phyloP scores from a whole-genome alignment of 2,888 invertebrate species.

The Cephus nigrinus region DNA sequence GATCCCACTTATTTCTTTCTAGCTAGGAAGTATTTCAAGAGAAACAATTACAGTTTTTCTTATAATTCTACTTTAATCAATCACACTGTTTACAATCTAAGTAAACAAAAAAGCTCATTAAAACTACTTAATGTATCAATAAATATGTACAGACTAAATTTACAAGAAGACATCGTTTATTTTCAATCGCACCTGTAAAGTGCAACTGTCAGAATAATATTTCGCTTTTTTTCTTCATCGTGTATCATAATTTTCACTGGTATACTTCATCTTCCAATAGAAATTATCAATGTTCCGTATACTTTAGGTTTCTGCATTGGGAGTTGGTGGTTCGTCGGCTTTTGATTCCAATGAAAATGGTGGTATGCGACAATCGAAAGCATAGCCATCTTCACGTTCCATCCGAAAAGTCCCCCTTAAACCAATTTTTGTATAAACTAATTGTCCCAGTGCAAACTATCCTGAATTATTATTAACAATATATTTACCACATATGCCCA shows the following conservation, averaged over 20 bases:
- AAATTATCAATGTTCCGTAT: not conserved
- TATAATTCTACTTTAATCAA: not conserved
- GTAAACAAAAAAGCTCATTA: not conserved
- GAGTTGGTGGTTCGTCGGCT: slow-evolving; percentile 73
- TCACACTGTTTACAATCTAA: not conserved
- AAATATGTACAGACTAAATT: not conserved
- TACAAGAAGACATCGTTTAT: not conserved
- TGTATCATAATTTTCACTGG: not conserved
- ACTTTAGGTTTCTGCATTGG: slow-evolving; percentile 47
- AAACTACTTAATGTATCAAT: not conserved
- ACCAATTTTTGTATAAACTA: not conserved
- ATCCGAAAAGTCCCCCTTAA: slow-evolving; percentile 94
- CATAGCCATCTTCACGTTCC: slow-evolving; percentile 96
- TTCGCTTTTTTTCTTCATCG: not conserved
- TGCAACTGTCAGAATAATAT: not conserved
- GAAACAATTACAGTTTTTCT: not conserved
- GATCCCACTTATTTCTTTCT: not conserved
- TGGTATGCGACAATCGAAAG: slow-evolving; percentile 97
- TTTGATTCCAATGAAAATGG: slow-evolving; percentile 97
- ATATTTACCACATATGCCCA: slow-evolving; percentile 93
- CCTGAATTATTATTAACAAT: slow-evolving; percentile 2
- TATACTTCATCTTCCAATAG: not conserved
- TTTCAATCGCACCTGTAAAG: not conserved
- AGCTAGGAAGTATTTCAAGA: not conserved
- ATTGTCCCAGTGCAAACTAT: not conserved